Evolutionary conservation across 37 sponge, comb jelly and placozoan genomes (phyloP), one percentile per base, ranked within the genome.

Genomic region (Halisarca cf. caerulea): DNA sequence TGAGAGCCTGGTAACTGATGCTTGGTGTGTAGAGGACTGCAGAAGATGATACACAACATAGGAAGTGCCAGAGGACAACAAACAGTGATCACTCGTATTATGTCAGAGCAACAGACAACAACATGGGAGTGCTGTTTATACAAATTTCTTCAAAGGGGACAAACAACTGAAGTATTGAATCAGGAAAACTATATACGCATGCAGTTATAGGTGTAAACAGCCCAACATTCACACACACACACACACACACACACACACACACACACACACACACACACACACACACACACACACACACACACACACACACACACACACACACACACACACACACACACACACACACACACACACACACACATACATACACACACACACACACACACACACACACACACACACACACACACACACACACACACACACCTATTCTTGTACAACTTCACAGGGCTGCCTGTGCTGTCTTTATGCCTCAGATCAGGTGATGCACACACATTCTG

Each of bases 301-400:
- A 59, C 60, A 59, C 60, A 59, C 60, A 59, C 60, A 59, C 60
- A 59, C 60, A 59, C 60, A 59, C 60, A 59, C 60, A 59, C 60
- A 59, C 60, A 59, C 60, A 59, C 60, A 59, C 60, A 59, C 60
- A 59, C 60, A 59, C 60, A 59, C 60, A 59, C 60, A 59, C 60
- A 59, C 60, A 59, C 60, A 59, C 60, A 59, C 60, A 59, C 60
- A 59, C 60, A 59, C 60, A 59, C 60, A 59, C 60, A 59, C 60
- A 2, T 27, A 59, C 6, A 6, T 59, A 27, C 60, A 59, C 25
- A 3, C 7, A 27, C 25, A 59, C n/a, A n/a, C n/a, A n/a, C n/a
- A n/a, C n/a, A n/a, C n/a, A n/a, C n/a, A n/a, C 64, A 7, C 64
- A 20, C 64, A 20, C 64, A 20, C 64, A 7, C 64, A 30, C 64